A percentile compares a stretch with the other conserved stretches of the same genome.
Evolutionary conservation across 2,797 vertebrate species (phyloP).

Genomic region (Yasuhikotakia modesta): DNA sequence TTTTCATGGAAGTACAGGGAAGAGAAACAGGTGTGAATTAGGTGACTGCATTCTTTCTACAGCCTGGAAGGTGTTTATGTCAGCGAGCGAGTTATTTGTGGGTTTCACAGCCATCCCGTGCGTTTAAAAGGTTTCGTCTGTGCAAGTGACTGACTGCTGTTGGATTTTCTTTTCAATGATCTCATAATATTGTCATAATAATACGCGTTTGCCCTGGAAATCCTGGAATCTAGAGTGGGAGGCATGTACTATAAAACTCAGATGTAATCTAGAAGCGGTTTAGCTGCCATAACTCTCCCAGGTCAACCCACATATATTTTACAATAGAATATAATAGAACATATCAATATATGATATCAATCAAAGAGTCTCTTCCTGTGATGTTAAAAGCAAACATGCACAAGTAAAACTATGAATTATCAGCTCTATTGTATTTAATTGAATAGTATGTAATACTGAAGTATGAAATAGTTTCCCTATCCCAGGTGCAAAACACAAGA

Average conservation of each 20-base stretch:
- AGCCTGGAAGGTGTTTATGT: conserved; percentile 38
- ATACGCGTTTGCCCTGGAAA: too few relatives aligned
- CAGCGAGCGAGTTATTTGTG: conserved; percentile 44
- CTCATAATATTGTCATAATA: neutral
- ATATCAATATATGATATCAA: conserved; percentile 15
- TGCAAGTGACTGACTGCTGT: neutral
- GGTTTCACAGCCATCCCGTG: conserved; percentile 7
- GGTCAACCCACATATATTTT: conserved; percentile 1
- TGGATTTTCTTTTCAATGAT: neutral
- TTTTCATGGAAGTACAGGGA: conserved; percentile 38
- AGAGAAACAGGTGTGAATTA: conserved; percentile 50
- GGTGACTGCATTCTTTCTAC: conserved; percentile 37
- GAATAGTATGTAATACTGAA: too few relatives aligned
- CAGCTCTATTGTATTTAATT: too few relatives aligned
- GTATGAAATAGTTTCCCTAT: too few relatives aligned
- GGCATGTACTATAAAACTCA: neutral
- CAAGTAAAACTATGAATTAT: neutral
- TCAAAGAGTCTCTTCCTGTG: neutral
- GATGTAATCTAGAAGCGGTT: neutral
- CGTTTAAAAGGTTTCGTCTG: conserved; percentile 15
- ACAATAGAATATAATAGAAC: neutral
- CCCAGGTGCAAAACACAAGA: neutral
- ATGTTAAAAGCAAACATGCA: neutral
- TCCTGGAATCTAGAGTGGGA: conserved; percentile 6
- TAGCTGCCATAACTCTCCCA: conserved; percentile 3